Evolutionary conservation across 92 coral and sea anemone species (phyloP), one percentile per base, ranked within the genome.

Genomic region (Montipora capitata): DNA sequence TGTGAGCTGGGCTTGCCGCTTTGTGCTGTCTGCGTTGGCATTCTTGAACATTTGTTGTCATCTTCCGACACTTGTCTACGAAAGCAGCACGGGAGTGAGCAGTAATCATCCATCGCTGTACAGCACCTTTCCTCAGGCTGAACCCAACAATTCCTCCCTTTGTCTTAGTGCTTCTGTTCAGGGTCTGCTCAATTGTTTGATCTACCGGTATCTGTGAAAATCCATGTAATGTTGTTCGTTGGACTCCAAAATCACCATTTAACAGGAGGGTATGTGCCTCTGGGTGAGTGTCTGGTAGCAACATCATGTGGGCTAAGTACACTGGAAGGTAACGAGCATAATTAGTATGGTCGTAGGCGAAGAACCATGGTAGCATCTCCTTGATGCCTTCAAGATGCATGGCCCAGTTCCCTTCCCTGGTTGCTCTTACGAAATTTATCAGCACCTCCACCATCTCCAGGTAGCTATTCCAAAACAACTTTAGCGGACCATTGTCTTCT

Each of bases 141-240:
- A 91, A 94, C 18, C 94, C 96, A 27, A 94, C 73, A 10, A 94
- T 94, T 7, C 96, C 94, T 10, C 93, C 92, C 56, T 85, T 91
- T 15, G 94, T 91, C 66, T 91, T 94, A 4, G 94, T 91, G 85
- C 79, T 94, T 56, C 87, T 63, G 74, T 87, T 94, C 42, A 94
- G 54, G 5, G 94, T 92, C 76, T 94, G 94, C 57, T 94, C 94
- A 38, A 92, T 92, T 3, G 91, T 94, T 64, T 94, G 91, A 39
- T 92, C 92, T 18, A 91, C 90, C 3, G 95, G 88, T 40, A 91
- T 68, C 76, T 94, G 90, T 12, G 91, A 40, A 81, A 88, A 88
- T 0, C 95, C 96, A 48, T 79, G 89, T 4, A 48, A 4, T 17
- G 93, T 77, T 52, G 91, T 81, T 44, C 91, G 27, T 7, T 94